phyloP scores from a whole-genome alignment of 2,888 invertebrate genomes.

The Taphrorychus bicolor region DNA sequence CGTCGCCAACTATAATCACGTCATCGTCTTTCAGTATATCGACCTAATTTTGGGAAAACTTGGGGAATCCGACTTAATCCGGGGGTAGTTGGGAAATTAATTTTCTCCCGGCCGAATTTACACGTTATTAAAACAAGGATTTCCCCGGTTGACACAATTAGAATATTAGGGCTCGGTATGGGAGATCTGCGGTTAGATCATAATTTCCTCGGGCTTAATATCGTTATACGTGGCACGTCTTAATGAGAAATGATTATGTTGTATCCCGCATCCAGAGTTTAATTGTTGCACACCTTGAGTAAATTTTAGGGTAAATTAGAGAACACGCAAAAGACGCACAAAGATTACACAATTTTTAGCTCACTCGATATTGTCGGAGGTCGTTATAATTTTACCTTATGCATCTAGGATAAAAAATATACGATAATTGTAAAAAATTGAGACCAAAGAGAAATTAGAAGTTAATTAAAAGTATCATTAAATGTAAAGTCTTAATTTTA shows the following conservation, averaged over 20 bases:
- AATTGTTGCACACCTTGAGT: background rate
- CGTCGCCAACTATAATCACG: constrained; percentile 7
- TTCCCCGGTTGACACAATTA: constrained; percentile 17
- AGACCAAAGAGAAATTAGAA: too few relatives aligned
- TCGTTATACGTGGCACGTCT: background rate
- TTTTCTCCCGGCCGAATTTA: constrained; percentile 23
- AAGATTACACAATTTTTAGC: too few relatives aligned
- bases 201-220: background rate
- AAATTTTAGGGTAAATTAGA: too few relatives aligned
- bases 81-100: constrained; percentile 14
- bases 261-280: background rate
- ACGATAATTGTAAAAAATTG: too few relatives aligned
- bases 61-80: constrained; percentile 22
- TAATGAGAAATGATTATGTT: background rate
- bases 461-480: too few relatives aligned
- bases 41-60: constrained; percentile 11
- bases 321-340: too few relatives aligned
- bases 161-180: background rate
- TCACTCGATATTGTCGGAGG: too few relatives aligned
- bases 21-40: constrained; percentile 7
- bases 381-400: too few relatives aligned
- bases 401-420: too few relatives aligned
- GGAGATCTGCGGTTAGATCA: background rate
- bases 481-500: too few relatives aligned
- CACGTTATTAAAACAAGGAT: constrained; percentile 23